Conservation (phyloP, 2,888 invertebrate genomes). For the Rugalucina vietnamica region DNA sequence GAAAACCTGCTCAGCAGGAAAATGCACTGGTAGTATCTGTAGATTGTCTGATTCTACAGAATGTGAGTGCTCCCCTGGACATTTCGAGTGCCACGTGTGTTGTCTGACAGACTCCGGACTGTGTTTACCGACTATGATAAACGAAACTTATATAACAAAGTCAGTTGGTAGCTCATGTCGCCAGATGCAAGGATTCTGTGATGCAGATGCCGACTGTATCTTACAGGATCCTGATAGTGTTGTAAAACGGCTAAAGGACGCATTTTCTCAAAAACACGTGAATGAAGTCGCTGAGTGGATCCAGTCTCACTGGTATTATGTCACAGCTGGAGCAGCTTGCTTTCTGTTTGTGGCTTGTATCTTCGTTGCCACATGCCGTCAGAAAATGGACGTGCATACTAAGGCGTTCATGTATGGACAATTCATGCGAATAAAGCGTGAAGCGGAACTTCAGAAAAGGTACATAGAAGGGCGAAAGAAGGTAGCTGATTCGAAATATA, state of each 20-base stretch:
- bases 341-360: constrained; percentile 43
- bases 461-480: constrained; percentile 47
- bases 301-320: constrained; percentile 66
- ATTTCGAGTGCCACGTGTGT: constrained; percentile 65
- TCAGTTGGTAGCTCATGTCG: constrained; percentile 64
- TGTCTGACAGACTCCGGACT: constrained; percentile 48
- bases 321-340: constrained; percentile 42
- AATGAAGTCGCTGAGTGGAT: constrained; percentile 61
- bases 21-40: constrained; percentile 68
- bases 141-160: constrained; percentile 4
- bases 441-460: constrained; percentile 61
- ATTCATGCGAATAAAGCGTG: constrained; percentile 57
- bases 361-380: constrained; percentile 61
- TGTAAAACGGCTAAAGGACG: constrained; percentile 47
- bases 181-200: constrained; percentile 60
- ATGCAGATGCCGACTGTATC: constrained; percentile 53
- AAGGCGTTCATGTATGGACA: constrained; percentile 68
- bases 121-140: constrained; percentile 48
- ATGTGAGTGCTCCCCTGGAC: constrained; percentile 60
- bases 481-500: constrained; percentile 32
- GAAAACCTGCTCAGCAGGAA: constrained; percentile 64
- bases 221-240: constrained; percentile 45
- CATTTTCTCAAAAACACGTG: constrained; percentile 50
- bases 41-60: constrained; percentile 39
- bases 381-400: constrained; percentile 53